A percentile compares a stretch with the other conserved stretches of the same genome.
phyloP scores from a whole-genome alignment of 2,113 vertebrate species.

The Anhinga rufa region DNA sequence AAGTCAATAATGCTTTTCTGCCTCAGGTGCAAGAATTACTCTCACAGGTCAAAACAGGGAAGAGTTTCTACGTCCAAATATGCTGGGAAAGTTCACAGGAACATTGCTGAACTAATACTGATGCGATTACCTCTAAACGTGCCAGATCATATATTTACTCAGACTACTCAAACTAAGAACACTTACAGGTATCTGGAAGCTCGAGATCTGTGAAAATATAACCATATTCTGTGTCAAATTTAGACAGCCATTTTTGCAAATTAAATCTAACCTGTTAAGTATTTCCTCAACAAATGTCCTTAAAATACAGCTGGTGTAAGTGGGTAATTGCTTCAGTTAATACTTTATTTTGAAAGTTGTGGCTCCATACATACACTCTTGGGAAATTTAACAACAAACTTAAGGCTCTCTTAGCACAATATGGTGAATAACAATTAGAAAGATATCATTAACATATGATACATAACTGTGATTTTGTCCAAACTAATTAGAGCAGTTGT shows the following conservation, averaged over 20 bases:
- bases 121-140: not conserved
- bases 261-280: slow-evolving; percentile 9
- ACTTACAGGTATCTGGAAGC: not conserved
- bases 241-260: not conserved
- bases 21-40: not conserved
- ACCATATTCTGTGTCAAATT: not conserved
- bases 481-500: slow-evolving; percentile 2
- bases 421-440: slow-evolving; percentile 37
- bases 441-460: slow-evolving; percentile 24
- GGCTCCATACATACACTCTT: slow-evolving; percentile 1
- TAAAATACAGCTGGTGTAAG: slow-evolving; percentile 51
- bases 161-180: not conserved
- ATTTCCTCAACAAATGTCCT: slow-evolving; percentile 19
- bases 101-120: not conserved
- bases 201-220: not conserved
- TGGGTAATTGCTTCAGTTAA: slow-evolving; percentile 64
- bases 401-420: slow-evolving; percentile 19
- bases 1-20: not conserved
- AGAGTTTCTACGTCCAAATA: not conserved
- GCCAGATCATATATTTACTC: not conserved
- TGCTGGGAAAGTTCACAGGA: not conserved
- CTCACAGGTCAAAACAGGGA: not conserved
- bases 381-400: slow-evolving; percentile 27
- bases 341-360: slow-evolving; percentile 53
- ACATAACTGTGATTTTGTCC: slow-evolving; percentile 34